Percentiles rank a stretch among this genome's conserved stretches.
These are phyloP conservation scores for Hydropotes inermis DNA, from an alignment of 2,113 vertebrate species.

Conservation along the genomic window DNA sequence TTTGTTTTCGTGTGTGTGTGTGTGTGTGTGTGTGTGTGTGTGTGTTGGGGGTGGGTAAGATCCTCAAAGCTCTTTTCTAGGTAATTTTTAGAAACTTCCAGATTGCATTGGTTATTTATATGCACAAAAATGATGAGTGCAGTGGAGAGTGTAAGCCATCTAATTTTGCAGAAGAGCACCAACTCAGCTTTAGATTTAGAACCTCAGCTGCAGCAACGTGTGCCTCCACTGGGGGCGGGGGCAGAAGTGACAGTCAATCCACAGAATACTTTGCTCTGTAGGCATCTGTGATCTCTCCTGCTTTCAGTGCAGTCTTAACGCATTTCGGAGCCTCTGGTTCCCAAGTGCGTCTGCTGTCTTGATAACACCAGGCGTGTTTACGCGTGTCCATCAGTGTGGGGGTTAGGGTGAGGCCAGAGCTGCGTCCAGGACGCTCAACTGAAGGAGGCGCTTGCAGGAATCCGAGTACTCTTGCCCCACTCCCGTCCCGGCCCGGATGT, in stretches of 20 bases:
- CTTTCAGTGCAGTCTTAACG: accelerated
- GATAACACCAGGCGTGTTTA: not conserved
- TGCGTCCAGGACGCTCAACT: too few relatives aligned
- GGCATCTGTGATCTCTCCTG: not conserved
- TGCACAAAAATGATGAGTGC: constrained; percentile 5
- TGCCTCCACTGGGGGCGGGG: not conserved
- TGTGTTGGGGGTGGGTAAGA: not conserved
- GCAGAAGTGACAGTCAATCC: not conserved
- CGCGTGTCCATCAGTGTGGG: not conserved
- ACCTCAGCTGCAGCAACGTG: not conserved
- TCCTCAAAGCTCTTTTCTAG: not conserved
- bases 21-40: not conserved
- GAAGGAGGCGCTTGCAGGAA: not conserved
- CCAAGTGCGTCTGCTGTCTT: not conserved
- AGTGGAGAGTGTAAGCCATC: not conserved
- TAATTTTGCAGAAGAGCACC: not conserved
- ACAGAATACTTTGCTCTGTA: not conserved
- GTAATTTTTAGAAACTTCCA: constrained; percentile 37
- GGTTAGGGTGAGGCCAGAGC: not conserved
- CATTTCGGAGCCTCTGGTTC: not conserved
- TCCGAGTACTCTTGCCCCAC: not conserved
- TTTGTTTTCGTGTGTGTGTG: not conserved
- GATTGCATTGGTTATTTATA: constrained; percentile 31
- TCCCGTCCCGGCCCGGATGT: not conserved
- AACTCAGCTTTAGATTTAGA: not conserved